These are phyloP conservation scores for Gymnodraco acuticeps DNA, from an alignment of 2,797 vertebrate genomes.

Conservation along the genomic window DNA sequence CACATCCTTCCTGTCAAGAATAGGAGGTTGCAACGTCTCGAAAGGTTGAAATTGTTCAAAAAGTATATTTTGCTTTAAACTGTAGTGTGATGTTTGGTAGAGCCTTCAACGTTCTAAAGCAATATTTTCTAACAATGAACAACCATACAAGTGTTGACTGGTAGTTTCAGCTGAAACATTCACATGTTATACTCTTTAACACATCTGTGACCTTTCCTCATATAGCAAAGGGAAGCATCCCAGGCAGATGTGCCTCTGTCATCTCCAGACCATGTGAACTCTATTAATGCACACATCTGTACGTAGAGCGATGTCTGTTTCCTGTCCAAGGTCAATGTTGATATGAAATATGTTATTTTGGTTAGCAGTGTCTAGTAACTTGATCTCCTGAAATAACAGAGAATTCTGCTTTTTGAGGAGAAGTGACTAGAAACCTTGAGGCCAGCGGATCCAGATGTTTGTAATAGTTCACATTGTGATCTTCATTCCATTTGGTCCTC, in stretches of 20 bases:
- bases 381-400: conserved; percentile 81
- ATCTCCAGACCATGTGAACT: conserved; percentile 43
- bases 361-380: conserved; percentile 80
- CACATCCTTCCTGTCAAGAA: neutral
- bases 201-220: conserved; percentile 11
- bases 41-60: too few species aligned
- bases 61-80: neutral
- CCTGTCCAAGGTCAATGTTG: conserved; percentile 80
- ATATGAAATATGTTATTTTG: conserved; percentile 86
- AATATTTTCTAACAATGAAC: neutral
- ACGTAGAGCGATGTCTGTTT: conserved; percentile 65
- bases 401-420: conserved; percentile 59
- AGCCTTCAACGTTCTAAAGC: neutral
- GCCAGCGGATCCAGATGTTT: conserved; percentile 71
- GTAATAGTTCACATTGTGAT: conserved; percentile 80
- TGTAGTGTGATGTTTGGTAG: neutral
- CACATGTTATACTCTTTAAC: neutral
- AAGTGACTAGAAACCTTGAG: conserved; percentile 70
- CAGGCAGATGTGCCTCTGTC: conserved; percentile 45
- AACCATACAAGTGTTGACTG: neutral
- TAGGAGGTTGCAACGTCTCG: neutral
- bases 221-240: neutral
- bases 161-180: neutral
- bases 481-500: conserved; percentile 70
- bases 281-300: conserved; percentile 64